phyloP scores from a whole-genome alignment of 2,113 vertebrate genomes.

The Trogon melanurus region DNA sequence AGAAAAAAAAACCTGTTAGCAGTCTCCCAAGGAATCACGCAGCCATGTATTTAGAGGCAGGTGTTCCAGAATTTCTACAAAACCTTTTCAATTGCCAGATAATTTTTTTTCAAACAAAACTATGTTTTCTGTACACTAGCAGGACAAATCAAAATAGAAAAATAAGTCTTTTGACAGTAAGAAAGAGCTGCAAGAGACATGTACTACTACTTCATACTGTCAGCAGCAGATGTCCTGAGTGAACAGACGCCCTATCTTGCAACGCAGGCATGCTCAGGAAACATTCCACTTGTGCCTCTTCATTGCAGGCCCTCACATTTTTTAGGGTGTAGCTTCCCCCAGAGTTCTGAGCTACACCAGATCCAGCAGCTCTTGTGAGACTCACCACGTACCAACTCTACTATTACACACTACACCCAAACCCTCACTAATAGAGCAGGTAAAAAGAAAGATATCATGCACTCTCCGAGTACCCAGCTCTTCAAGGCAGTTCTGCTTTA shows the following conservation, averaged over 20 bases:
- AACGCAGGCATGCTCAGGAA: fast-evolving
- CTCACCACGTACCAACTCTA: not conserved
- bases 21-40: not conserved
- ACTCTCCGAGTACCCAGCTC: not conserved
- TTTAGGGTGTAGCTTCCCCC: not conserved
- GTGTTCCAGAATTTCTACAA: not conserved
- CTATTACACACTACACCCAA: not conserved
- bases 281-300: not conserved
- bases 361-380: not conserved
- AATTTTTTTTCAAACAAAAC: not conserved
- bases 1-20: not conserved
- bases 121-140: not conserved
- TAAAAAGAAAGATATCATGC: not conserved
- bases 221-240: not conserved
- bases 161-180: not conserved
- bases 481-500: not conserved
- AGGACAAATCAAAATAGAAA: not conserved
- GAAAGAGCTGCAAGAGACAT: not conserved
- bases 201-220: not conserved
- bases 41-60: not conserved
- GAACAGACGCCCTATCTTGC: not conserved
- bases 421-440: not conserved
- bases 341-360: not conserved
- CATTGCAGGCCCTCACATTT: not conserved
- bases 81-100: not conserved